A percentile compares a stretch with the other conserved stretches of the same genome.
These are phyloP conservation scores for Drosophila tropicalis DNA, from an alignment of 1,140 invertebrate species.

Conservation along the genomic window DNA sequence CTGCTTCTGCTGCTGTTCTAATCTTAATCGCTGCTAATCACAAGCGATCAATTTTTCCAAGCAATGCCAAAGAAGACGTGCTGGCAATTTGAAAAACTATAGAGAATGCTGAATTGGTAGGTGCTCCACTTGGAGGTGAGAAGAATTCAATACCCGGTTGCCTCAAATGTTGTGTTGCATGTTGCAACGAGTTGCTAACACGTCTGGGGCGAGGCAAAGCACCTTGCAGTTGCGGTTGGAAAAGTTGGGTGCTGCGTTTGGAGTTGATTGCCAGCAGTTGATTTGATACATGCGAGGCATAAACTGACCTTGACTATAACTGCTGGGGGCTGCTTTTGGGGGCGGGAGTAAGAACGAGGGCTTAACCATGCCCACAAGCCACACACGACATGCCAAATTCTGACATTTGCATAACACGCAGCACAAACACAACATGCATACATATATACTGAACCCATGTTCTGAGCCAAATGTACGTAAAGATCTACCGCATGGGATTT, in stretches of 20 bases:
- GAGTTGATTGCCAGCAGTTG: conserved; percentile 60
- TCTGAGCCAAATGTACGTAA: conserved; percentile 6
- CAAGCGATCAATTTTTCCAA: conserved; percentile 71
- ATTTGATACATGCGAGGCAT: conserved; percentile 75
- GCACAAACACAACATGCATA: conserved; percentile 5
- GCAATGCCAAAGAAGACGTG: conserved; percentile 65
- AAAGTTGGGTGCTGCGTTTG: conserved; percentile 14
- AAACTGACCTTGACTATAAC: conserved; percentile 70
- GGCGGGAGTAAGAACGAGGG: conserved; percentile 6
- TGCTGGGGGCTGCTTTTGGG: conserved; percentile 12
- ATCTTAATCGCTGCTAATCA: conserved; percentile 80
- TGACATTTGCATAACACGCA: conserved; percentile 79
- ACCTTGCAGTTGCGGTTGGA: conserved; percentile 60
- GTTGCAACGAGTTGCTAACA: conserved; percentile 66
- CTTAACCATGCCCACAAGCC: conserved; percentile 72
- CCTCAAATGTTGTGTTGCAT: conserved; percentile 49
- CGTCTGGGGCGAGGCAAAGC: conserved; percentile 75
- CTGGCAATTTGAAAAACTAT: conserved; percentile 69
- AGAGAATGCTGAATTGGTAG: conserved; percentile 38
- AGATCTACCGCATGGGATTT: conserved; percentile 47
- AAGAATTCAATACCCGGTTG: conserved; percentile 62
- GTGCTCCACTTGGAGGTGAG: conserved; percentile 74
- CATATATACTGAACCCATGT: not conserved
- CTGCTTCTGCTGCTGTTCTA: conserved; percentile 48
- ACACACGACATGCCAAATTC: conserved; percentile 74